Conservation (phyloP, 2,888 invertebrate genomes). For the Cremastobaeus sp. region DNA sequence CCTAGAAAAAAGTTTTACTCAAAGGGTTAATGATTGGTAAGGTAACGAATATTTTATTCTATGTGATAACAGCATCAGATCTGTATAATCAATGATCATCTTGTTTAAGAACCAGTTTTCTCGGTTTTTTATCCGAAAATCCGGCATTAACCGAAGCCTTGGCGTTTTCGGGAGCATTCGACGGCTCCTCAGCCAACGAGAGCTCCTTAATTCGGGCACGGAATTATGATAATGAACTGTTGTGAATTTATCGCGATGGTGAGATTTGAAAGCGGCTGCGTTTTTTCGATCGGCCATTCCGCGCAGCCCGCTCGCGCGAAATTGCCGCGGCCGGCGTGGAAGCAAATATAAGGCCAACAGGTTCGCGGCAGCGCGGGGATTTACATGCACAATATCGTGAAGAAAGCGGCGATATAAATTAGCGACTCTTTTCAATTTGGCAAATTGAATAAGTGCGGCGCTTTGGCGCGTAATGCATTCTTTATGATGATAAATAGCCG, state of each 20-base stretch:
- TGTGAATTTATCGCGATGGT: conserved; percentile 25
- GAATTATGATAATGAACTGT: conserved; percentile 40
- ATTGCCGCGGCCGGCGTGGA: conserved; percentile 4
- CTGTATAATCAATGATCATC: no score
- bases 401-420: conserved; percentile 27
- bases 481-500: conserved; percentile 48
- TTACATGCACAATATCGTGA: conserved; percentile 29
- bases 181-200: no score
- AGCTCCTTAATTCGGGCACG: conserved; percentile 31
- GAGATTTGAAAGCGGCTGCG: no score
- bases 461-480: conserved; percentile 31
- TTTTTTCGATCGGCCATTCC: conserved; percentile 35
- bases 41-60: no score
- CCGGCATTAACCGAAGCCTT: no score
- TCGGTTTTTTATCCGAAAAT: no score
- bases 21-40: no score
- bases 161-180: no score
- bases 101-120: no score
- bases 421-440: conserved; percentile 19
- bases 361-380: conserved; percentile 16
- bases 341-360: conserved; percentile 11
- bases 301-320: conserved; percentile 34
- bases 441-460: conserved; percentile 35
- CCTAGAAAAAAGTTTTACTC: no score
- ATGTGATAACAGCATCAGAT: no score